Percentiles rank a stretch among this genome's conserved stretches.
These are phyloP conservation scores for Myanophis thanlyinensis DNA, from an alignment of 2,113 vertebrate species.

Conservation along the genomic window DNA sequence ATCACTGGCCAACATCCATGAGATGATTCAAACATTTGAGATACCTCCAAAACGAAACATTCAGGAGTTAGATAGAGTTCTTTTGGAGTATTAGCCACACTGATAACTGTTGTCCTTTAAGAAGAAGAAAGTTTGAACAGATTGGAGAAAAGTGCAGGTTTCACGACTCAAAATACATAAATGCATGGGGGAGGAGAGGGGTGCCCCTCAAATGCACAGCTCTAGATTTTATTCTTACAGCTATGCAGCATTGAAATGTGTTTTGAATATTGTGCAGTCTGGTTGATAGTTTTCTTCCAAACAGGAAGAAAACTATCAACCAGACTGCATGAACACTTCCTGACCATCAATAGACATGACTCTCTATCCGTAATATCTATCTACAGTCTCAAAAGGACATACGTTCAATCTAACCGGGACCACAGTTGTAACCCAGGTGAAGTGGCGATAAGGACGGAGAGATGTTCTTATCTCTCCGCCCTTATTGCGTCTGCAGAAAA, in stretches of 20 bases:
- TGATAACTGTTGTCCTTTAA: neutral
- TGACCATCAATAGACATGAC: too few relatives aligned
- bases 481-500: too few relatives aligned
- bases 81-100: neutral
- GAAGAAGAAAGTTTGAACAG: neutral
- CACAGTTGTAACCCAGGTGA: too few relatives aligned
- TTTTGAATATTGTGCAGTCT: too few relatives aligned
- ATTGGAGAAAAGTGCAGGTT: neutral
- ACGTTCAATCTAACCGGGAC: too few relatives aligned
- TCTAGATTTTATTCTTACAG: neutral
- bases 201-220: neutral
- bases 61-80: neutral
- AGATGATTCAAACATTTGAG: neutral
- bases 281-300: too few relatives aligned
- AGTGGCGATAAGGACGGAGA: too few relatives aligned
- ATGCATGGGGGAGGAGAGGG: neutral
- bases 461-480: too few relatives aligned
- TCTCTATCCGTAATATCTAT: too few relatives aligned
- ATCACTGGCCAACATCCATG: neutral
- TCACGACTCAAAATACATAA: neutral
- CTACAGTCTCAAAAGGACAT: too few relatives aligned
- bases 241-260: neutral
- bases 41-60: neutral
- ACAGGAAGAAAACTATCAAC: too few relatives aligned
- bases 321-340: too few relatives aligned